Evolutionary conservation across 2,113 vertebrate species (phyloP).

Genomic region (Genyomyrus donnyi): DNA sequence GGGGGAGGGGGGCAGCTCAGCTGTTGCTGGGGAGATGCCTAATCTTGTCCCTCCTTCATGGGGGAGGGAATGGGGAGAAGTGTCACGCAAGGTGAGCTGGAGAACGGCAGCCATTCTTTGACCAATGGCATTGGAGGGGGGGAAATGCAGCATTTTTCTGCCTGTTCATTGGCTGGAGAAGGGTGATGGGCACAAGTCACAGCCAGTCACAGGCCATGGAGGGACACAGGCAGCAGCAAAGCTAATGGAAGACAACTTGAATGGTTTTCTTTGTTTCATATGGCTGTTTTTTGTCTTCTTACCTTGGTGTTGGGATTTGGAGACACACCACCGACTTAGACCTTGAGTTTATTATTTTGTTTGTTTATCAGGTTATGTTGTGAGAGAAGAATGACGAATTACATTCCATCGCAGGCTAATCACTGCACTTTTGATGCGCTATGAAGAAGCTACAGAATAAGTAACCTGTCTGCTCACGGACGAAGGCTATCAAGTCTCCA

Average conservation of each 20-base stretch:
- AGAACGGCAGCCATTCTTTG: slow-evolving; percentile 28
- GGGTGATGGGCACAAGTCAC: slow-evolving; percentile 12
- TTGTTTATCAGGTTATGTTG: background rate
- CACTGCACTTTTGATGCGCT: background rate
- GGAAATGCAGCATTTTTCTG: background rate
- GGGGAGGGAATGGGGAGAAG: background rate
- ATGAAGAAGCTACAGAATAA: background rate
- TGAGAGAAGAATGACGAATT: background rate
- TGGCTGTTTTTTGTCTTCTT: slow-evolving; percentile 23
- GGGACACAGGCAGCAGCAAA: slow-evolving; percentile 19
- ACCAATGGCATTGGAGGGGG: slow-evolving; percentile 20
- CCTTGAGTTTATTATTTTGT: background rate
- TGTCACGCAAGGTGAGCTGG: background rate
- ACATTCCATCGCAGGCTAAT: slow-evolving; percentile 10
- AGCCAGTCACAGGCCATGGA: slow-evolving; percentile 16
- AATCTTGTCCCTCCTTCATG: slow-evolving; percentile 13
- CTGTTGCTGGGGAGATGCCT: slow-evolving; percentile 18
- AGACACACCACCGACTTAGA: background rate
- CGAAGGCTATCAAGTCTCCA: background rate
- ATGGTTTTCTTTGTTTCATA: slow-evolving; percentile 32
- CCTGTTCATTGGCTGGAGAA: slow-evolving; percentile 6
- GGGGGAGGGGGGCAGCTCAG: background rate
- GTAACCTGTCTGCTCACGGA: background rate
- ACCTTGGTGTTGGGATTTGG: slow-evolving; percentile 17
- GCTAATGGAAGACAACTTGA: slow-evolving; percentile 41